A percentile compares a stretch with the other conserved stretches of the same genome.
phyloP scores from a whole-genome alignment of 2,113 vertebrate species.

The Eudyptes chrysolophus region DNA sequence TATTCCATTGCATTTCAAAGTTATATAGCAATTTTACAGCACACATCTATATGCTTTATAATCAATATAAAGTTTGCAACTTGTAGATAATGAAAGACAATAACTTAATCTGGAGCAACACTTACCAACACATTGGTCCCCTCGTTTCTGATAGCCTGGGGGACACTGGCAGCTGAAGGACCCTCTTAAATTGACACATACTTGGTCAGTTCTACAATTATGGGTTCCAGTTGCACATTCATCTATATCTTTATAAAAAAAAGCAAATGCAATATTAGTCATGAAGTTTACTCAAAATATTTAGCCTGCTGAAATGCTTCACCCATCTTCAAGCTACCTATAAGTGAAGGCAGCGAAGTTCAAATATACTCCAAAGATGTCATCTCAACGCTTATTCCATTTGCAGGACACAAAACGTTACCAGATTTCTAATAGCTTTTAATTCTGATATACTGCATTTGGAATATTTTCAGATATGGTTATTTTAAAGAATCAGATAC shows the following conservation, averaged over 20 bases:
- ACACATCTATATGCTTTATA: neutral
- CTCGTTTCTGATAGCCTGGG: constrained; percentile 86
- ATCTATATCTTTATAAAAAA: constrained; percentile 84
- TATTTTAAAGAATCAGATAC: neutral
- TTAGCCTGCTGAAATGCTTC: neutral
- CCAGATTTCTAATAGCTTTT: neutral
- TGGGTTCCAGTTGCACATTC: constrained; percentile 88
- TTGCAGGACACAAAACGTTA: neutral
- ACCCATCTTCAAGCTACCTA: neutral
- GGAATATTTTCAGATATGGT: neutral
- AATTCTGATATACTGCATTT: neutral
- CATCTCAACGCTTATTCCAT: neutral
- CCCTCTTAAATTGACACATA: constrained; percentile 90
- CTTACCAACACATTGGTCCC: constrained; percentile 92
- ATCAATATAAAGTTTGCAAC: neutral
- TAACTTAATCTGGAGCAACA: neutral
- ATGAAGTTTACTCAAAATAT: neutral
- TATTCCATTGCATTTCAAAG: neutral
- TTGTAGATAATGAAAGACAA: neutral
- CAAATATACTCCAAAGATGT: neutral
- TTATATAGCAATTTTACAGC: neutral
- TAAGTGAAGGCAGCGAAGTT: neutral
- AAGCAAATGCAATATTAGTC: neutral
- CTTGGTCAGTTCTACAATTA: constrained; percentile 86
- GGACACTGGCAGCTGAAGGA: constrained; percentile 90